Conservation (phyloP, 1,140 invertebrate species). For the Drosophila kikkawai region DNA sequence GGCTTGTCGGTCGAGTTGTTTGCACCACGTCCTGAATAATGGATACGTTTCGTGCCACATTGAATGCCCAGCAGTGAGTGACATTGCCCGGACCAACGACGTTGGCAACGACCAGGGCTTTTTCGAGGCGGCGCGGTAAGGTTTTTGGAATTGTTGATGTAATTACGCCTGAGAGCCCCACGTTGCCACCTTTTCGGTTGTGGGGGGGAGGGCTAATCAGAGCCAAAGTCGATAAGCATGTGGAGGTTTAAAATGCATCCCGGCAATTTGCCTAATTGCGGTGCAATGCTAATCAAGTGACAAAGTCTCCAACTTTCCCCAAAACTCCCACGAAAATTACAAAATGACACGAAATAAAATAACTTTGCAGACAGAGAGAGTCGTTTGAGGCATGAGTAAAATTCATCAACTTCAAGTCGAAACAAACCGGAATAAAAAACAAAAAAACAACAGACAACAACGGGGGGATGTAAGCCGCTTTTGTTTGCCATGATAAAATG, state of each 20-base stretch:
- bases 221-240: slow-evolving; percentile 60
- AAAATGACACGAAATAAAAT: slow-evolving; percentile 57
- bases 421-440: slow-evolving; percentile 34
- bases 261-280: slow-evolving; percentile 75
- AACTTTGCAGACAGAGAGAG: slow-evolving; percentile 58
- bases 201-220: slow-evolving; percentile 25
- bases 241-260: slow-evolving; percentile 55
- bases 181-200: slow-evolving; percentile 19
- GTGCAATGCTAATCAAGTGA: slow-evolving; percentile 61
- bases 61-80: slow-evolving; percentile 75
- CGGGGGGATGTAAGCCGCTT: slow-evolving; percentile 40
- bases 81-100: slow-evolving; percentile 55
- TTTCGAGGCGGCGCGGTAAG: slow-evolving; percentile 31
- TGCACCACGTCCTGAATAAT: slow-evolving; percentile 80
- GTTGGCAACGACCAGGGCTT: slow-evolving; percentile 8
- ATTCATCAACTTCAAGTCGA: slow-evolving; percentile 67
- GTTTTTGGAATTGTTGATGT: slow-evolving; percentile 81
- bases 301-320: slow-evolving; percentile 37
- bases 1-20: slow-evolving; percentile 72
- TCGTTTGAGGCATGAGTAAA: slow-evolving; percentile 49
- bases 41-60: slow-evolving; percentile 76
- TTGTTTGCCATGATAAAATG: slow-evolving; percentile 76
- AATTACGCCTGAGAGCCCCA: slow-evolving; percentile 73
- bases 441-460: slow-evolving; percentile 4
- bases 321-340: slow-evolving; percentile 13